Evolutionary conservation across 1,140 invertebrate genomes (phyloP).

Genomic region (Musca domestica): DNA sequence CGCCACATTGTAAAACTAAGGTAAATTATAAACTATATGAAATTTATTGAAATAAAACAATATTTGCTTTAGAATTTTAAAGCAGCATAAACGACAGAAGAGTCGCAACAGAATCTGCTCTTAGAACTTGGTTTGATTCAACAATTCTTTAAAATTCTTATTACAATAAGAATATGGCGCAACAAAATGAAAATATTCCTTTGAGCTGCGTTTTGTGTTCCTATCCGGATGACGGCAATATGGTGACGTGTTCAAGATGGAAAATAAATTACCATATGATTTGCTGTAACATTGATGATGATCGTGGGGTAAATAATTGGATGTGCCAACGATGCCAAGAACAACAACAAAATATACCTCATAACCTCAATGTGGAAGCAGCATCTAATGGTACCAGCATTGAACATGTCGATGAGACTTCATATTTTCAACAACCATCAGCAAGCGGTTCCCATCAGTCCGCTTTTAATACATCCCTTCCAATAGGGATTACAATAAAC

Average conservation of each 20-base stretch:
- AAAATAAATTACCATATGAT: background rate
- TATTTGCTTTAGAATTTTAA: too few species aligned
- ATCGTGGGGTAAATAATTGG: background rate
- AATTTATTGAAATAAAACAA: too few species aligned
- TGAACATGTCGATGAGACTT: too few species aligned
- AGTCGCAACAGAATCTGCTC: too few species aligned
- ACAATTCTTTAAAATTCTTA: too few species aligned
- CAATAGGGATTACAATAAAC: background rate
- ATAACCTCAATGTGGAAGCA: background rate
- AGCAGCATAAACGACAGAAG: too few species aligned
- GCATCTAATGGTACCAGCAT: background rate
- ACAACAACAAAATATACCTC: background rate
- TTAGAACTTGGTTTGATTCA: too few species aligned
- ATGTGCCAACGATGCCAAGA: background rate
- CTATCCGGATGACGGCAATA: background rate
- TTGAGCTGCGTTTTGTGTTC: background rate
- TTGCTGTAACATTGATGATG: background rate
- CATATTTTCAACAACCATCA: background rate
- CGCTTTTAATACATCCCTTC: background rate
- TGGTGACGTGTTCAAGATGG: background rate
- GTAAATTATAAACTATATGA: too few species aligned
- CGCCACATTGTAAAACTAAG: too few species aligned
- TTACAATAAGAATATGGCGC: too few species aligned
- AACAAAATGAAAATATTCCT: background rate
- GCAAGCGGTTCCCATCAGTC: background rate